These are phyloP conservation scores for Eidolon dupreanum DNA, from an alignment of 2,797 vertebrate genomes.

Conservation along the genomic window DNA sequence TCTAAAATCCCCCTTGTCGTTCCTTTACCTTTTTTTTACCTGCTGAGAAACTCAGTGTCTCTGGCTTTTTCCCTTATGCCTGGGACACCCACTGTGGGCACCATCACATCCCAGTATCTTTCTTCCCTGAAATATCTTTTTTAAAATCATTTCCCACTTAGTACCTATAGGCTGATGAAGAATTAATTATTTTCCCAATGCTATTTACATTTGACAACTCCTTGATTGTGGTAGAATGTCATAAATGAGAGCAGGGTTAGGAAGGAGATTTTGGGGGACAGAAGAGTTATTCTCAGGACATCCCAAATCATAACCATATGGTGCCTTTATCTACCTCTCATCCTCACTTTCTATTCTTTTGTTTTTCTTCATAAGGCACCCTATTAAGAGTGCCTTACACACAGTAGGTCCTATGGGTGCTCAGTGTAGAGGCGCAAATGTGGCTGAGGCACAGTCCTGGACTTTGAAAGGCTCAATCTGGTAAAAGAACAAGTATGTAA, in stretches of 20 bases:
- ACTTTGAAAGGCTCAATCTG: not conserved
- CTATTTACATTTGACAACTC: not conserved
- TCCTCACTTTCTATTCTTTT: not conserved
- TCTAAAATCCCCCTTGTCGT: not conserved
- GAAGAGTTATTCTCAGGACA: not conserved
- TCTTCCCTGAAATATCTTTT: not conserved
- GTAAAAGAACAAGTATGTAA: not conserved
- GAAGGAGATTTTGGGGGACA: not conserved
- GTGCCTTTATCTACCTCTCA: not conserved
- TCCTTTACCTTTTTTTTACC: not conserved
- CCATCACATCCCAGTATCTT: not conserved
- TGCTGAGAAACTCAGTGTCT: not conserved
- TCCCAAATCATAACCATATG: not conserved
- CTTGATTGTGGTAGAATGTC: not conserved
- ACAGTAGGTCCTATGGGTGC: too few species aligned
- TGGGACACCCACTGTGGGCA: not conserved
- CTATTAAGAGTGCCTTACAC: too few species aligned
- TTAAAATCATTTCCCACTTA: not conserved
- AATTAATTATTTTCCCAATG: not conserved
- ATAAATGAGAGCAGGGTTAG: not conserved
- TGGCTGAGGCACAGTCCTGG: not conserved
- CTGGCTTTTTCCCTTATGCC: not conserved
- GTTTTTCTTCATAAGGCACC: not conserved
- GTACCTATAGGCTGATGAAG: not conserved
- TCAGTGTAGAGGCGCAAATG: not conserved